Conservation (phyloP, 2,888 invertebrate genomes). For the Lycocerus yunnanus region DNA sequence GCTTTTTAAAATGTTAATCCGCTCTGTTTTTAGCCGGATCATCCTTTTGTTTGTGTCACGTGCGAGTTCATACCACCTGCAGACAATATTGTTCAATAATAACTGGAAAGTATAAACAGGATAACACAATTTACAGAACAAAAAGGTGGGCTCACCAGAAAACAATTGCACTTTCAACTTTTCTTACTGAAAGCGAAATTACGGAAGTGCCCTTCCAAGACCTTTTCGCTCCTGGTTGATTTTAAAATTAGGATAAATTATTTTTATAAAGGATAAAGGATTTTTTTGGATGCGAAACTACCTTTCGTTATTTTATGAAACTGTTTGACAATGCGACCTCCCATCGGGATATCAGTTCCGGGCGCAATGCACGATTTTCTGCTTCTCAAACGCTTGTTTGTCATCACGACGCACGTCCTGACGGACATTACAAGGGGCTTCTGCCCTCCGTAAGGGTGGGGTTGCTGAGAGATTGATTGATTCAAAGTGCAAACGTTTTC, state of each 20-base stretch:
- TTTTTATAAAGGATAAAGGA: no score
- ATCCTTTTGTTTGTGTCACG: conserved; percentile 45
- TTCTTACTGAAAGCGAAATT: not conserved
- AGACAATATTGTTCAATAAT: conserved; percentile 27
- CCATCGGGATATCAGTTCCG: conserved; percentile 33
- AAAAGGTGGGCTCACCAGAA: not conserved
- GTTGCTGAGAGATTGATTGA: conserved; percentile 42
- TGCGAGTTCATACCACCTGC: conserved; percentile 45
- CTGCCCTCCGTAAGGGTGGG: conserved; percentile 28
- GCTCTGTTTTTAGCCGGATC: conserved; percentile 40
- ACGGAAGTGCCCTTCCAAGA: not conserved
- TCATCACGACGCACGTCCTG: conserved; percentile 45
- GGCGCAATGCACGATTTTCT: conserved; percentile 47
- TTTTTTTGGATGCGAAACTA: not conserved
- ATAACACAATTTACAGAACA: not conserved
- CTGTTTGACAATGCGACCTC: conserved; percentile 22
- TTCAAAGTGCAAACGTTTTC: conserved; percentile 35
- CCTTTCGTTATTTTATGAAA: conserved; percentile 6
- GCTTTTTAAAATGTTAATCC: conserved; percentile 34
- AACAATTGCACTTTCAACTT: not conserved
- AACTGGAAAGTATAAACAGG: not conserved
- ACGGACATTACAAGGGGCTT: conserved; percentile 41
- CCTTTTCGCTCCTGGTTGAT: not conserved
- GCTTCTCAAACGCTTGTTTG: conserved; percentile 51
- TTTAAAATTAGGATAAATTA: not conserved